phyloP scores from a whole-genome alignment of 2,113 vertebrate species.

The Dolichotis patagonum region DNA sequence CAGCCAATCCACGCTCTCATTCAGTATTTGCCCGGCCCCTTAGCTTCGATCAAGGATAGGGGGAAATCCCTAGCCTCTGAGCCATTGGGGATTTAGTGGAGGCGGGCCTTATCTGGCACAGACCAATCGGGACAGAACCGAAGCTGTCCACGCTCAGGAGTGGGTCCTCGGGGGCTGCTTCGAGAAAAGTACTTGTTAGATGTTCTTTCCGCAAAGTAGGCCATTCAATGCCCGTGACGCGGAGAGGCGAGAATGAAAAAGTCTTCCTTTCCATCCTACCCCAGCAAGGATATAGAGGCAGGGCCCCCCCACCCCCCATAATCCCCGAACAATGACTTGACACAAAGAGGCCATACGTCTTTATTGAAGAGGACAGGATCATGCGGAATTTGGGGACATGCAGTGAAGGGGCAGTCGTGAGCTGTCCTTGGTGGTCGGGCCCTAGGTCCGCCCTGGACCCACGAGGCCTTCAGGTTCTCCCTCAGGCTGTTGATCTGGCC shows the following conservation, averaged over 20 bases:
- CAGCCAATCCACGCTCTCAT: conserved; percentile 38
- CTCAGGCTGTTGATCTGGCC: conserved; percentile 56
- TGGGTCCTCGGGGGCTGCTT: rapidly evolving
- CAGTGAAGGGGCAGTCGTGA: conserved; percentile 81
- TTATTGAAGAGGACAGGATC: conserved; percentile 78
- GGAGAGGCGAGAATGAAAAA: background rate
- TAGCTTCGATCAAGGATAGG: background rate
- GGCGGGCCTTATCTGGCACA: background rate
- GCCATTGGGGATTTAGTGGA: background rate
- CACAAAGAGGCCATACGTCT: conserved; percentile 73
- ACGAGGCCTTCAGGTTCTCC: conserved; percentile 65
- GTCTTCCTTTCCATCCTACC: background rate
- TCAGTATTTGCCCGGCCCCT: background rate
- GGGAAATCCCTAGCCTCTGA: background rate
- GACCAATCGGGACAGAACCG: conserved; percentile 15
- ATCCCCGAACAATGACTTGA: background rate
- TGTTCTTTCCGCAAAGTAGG: background rate
- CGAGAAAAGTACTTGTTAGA: background rate
- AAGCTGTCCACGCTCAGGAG: rapidly evolving
- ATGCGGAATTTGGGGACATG: conserved; percentile 81
- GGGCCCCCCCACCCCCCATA: background rate
- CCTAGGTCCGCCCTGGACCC: conserved; percentile 66
- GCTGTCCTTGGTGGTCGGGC: conserved; percentile 74
- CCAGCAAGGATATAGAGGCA: background rate
- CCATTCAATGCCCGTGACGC: rapidly evolving